Evolutionary conservation across 2,888 invertebrate species (phyloP).

Genomic region (Ophioninae sp.): DNA sequence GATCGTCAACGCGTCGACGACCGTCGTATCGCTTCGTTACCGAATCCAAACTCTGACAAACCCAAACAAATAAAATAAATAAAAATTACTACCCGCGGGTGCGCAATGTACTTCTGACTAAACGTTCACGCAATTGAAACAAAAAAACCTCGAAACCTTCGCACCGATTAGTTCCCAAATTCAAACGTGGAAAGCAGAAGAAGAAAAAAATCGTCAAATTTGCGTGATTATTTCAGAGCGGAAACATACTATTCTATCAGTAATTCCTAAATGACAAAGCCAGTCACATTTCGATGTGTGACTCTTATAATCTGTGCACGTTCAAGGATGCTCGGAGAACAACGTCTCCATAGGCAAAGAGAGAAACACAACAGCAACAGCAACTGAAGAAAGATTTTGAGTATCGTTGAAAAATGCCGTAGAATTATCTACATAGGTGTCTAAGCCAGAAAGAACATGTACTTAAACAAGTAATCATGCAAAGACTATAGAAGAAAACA

Average conservation of each 20-base stretch:
- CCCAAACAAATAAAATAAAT: neutral
- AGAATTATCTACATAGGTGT: constrained; percentile 67
- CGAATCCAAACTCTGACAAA: constrained; percentile 14
- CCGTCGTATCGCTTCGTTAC: constrained; percentile 33
- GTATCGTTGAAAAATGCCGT: constrained; percentile 59
- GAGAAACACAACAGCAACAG: constrained; percentile 29
- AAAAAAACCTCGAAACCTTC: constrained; percentile 33
- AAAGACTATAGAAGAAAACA: constrained; percentile 61
- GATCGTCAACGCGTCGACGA: constrained; percentile 33
- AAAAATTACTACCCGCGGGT: constrained; percentile 20
- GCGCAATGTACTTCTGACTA: constrained; percentile 31
- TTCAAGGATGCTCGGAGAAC: constrained; percentile 15
- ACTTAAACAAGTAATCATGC: constrained; percentile 73
- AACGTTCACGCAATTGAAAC: neutral
- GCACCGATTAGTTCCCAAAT: constrained; percentile 55
- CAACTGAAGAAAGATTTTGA: constrained; percentile 53
- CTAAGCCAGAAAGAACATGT: constrained; percentile 71
- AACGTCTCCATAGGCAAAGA: constrained; percentile 8
- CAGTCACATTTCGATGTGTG: constrained; percentile 49
- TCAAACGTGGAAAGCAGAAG: constrained; percentile 13
- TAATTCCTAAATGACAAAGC: constrained; percentile 29
- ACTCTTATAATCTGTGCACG: constrained; percentile 49
- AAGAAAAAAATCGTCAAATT: constrained; percentile 31
- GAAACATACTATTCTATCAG: constrained; percentile 40
- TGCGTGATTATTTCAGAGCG: constrained; percentile 51